These are phyloP conservation scores for Orchestia grillus DNA, from an alignment of 1,140 invertebrate species.

Conservation along the genomic window DNA sequence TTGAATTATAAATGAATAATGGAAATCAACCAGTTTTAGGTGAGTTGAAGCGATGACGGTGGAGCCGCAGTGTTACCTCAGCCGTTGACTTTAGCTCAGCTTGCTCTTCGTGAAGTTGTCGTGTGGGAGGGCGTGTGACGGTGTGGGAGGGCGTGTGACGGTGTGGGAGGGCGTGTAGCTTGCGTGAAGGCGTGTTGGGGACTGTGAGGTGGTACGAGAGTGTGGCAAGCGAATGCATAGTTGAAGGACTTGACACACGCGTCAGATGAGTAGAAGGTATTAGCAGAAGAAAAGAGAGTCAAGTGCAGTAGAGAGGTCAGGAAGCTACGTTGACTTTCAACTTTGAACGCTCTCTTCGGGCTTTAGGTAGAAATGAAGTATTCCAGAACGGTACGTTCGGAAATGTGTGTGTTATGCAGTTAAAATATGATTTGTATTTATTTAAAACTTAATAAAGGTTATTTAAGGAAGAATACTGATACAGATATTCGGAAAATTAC, in stretches of 20 bases:
- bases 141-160: not conserved
- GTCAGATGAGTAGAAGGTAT: not conserved
- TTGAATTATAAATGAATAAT: not conserved
- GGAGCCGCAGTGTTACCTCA: not conserved
- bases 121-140: not conserved
- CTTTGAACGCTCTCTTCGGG: too few species aligned
- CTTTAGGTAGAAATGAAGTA: not conserved
- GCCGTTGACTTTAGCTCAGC: not conserved
- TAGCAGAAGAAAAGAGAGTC: not conserved
- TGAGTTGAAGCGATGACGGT: constrained; percentile 17
- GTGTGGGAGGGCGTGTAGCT: too few species aligned
- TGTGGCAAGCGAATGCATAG: not conserved
- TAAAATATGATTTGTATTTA: not conserved
- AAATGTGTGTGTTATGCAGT: not conserved
- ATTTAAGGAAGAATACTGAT: not conserved
- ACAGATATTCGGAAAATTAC: not conserved
- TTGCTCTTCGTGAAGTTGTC: not conserved
- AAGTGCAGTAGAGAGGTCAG: not conserved
- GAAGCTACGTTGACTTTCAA: not conserved
- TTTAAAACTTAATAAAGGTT: not conserved
- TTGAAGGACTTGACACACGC: too few species aligned
- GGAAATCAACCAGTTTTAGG: constrained; percentile 24
- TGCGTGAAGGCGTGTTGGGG: not conserved
- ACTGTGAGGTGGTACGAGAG: not conserved
- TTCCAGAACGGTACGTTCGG: not conserved